phyloP scores from a whole-genome alignment of 2,888 invertebrate genomes.

The Acronicta leporina region DNA sequence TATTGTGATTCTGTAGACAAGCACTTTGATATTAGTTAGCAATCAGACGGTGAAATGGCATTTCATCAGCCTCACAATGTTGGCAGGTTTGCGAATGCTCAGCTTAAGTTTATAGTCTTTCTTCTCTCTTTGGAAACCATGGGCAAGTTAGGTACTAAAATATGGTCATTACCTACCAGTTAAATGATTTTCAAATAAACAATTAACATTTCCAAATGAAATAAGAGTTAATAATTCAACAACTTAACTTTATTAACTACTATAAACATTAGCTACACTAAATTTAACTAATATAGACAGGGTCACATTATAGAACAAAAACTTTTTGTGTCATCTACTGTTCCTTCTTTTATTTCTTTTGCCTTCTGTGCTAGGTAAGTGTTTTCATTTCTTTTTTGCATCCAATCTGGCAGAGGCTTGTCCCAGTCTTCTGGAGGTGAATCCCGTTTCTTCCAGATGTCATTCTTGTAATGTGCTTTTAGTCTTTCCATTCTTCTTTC shows the following conservation, averaged over 20 bases:
- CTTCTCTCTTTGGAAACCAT: too few relatives aligned
- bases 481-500: conserved; percentile 90
- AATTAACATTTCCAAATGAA: background rate
- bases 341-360: conserved; percentile 88
- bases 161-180: too few relatives aligned
- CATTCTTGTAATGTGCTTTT: conserved; percentile 91
- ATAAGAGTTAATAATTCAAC: conserved; percentile 20
- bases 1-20: too few relatives aligned
- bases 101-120: too few relatives aligned
- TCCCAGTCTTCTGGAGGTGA: conserved; percentile 95
- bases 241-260: conserved; percentile 34
- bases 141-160: too few relatives aligned
- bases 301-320: conserved; percentile 80
- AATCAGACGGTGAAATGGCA: too few relatives aligned
- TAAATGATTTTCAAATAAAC: too few relatives aligned
- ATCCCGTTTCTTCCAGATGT: conserved; percentile 93
- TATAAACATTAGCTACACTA: conserved; percentile 46
- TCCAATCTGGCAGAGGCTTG: conserved; percentile 93
- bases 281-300: conserved; percentile 24
- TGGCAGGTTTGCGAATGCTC: too few relatives aligned
- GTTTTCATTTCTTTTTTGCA: conserved; percentile 91
- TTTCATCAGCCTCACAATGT: too few relatives aligned
- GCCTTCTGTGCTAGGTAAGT: conserved; percentile 91
- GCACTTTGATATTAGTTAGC: too few relatives aligned
- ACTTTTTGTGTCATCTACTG: conserved; percentile 60